Evolutionary conservation across 2,888 invertebrate genomes (phyloP).

Genomic region (Macaria liturata): DNA sequence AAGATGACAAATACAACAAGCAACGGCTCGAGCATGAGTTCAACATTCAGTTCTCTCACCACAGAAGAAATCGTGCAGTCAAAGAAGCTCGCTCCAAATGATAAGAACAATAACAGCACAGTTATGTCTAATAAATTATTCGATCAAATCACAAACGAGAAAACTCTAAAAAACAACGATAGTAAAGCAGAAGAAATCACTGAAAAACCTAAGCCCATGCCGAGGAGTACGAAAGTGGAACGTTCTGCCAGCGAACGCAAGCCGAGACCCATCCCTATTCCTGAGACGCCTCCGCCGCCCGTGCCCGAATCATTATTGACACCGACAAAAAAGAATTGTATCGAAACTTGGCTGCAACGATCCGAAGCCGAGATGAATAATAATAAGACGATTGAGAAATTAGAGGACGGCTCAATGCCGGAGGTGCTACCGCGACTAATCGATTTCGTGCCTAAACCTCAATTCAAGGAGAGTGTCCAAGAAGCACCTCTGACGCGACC

Average conservation of each 20-base stretch:
- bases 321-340: conserved; percentile 76
- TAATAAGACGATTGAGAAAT: conserved; percentile 63
- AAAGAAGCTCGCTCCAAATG: conserved; percentile 57
- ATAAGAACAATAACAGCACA: conserved; percentile 74
- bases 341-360: conserved; percentile 75
- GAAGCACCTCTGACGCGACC: conserved; percentile 60
- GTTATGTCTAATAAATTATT: conserved; percentile 40
- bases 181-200: conserved; percentile 30
- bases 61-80: conserved; percentile 45
- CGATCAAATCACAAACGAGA: conserved; percentile 56
- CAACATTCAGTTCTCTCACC: conserved; percentile 35
- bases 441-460: conserved; percentile 87
- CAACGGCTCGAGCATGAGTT: conserved; percentile 48
- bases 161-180: conserved; percentile 31
- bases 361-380: conserved; percentile 78
- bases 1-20: conserved; percentile 36
- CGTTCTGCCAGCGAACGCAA: conserved; percentile 69
- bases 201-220: conserved; percentile 83
- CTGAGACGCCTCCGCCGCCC: conserved; percentile 56
- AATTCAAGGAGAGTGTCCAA: conserved; percentile 64
- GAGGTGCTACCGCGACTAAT: conserved; percentile 86
- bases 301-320: conserved; percentile 67
- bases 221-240: conserved; percentile 76
- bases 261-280: conserved; percentile 58
- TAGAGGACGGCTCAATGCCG: conserved; percentile 64